phyloP scores from a whole-genome alignment of 1,140 invertebrate genomes.

The Drosophila guanche region DNA sequence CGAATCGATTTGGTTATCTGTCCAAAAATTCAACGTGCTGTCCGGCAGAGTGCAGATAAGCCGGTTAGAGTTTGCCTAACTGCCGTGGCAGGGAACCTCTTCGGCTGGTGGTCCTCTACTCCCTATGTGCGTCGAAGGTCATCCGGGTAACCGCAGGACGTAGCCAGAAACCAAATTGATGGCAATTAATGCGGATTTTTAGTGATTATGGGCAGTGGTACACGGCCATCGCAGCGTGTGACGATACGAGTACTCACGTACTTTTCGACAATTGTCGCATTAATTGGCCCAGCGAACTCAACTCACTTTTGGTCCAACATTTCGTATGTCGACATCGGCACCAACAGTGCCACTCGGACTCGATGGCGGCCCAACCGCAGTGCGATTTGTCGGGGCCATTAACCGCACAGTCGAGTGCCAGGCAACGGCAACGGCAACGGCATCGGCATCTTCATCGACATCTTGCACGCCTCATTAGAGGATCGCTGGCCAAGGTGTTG shows the following conservation, averaged over 20 bases:
- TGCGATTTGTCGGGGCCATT: constrained; percentile 47
- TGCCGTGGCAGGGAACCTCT: not conserved
- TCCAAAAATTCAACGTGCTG: too few relatives aligned
- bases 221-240: too few relatives aligned
- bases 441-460: too few relatives aligned
- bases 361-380: constrained; percentile 51
- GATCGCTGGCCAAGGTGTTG: constrained; percentile 12
- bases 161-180: constrained; percentile 41
- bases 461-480: not conserved
- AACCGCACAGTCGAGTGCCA: constrained; percentile 41
- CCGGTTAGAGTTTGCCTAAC: too few relatives aligned
- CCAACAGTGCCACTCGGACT: too few relatives aligned
- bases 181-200: constrained; percentile 50
- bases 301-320: constrained; percentile 86
- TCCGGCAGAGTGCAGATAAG: too few relatives aligned
- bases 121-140: constrained; percentile 18
- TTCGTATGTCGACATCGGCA: too few relatives aligned
- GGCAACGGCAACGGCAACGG: constrained; percentile 40
- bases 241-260: not conserved
- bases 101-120: constrained; percentile 7
- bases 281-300: constrained; percentile 73
- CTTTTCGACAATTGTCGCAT: constrained; percentile 56
- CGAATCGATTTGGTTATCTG: too few relatives aligned
- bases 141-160: constrained; percentile 42
- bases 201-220: constrained; percentile 28